Evolutionary conservation across 2,888 invertebrate genomes (phyloP).

Genomic region (Folsomia candida): DNA sequence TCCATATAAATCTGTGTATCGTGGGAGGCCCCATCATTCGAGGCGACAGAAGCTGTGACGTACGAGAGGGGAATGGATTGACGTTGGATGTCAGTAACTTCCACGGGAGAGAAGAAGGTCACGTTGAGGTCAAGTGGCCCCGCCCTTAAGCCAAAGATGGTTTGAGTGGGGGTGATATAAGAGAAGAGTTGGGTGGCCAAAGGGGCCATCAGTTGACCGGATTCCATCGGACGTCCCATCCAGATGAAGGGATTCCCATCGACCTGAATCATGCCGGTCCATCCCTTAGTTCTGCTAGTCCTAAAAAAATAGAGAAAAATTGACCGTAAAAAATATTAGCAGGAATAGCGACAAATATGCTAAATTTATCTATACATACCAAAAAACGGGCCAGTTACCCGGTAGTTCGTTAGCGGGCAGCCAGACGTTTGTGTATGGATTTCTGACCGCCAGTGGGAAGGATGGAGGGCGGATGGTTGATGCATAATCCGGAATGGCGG

Average conservation of each 20-base stretch:
- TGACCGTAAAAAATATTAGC: neutral
- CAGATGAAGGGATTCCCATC: constrained; percentile 34
- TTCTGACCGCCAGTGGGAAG: constrained; percentile 36
- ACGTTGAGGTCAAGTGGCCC: constrained; percentile 41
- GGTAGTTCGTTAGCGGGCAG: constrained; percentile 37
- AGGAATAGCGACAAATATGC: too few relatives aligned
- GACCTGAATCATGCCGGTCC: constrained; percentile 43
- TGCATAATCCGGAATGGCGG: constrained; percentile 15
- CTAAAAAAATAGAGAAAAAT: constrained; percentile 4
- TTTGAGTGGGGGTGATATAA: constrained; percentile 40
- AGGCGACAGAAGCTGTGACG: constrained; percentile 27
- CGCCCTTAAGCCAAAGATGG: constrained; percentile 34
- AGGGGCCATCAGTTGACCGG: constrained; percentile 8
- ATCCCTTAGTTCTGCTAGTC: constrained; percentile 39
- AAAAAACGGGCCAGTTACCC: constrained; percentile 45
- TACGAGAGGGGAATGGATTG: constrained; percentile 45
- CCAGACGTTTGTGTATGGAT: constrained; percentile 39
- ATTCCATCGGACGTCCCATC: constrained; percentile 31
- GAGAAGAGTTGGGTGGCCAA: constrained; percentile 26
- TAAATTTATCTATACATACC: constrained; percentile 19
- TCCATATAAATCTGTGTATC: constrained; percentile 44
- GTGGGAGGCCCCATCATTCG: constrained; percentile 35
- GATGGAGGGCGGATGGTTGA: constrained; percentile 31
- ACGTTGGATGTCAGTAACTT: constrained; percentile 29
- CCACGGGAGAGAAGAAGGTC: constrained; percentile 44